Evolutionary conservation across 2,113 vertebrate species (phyloP).

Genomic region (Typhlomys cinereus): DNA sequence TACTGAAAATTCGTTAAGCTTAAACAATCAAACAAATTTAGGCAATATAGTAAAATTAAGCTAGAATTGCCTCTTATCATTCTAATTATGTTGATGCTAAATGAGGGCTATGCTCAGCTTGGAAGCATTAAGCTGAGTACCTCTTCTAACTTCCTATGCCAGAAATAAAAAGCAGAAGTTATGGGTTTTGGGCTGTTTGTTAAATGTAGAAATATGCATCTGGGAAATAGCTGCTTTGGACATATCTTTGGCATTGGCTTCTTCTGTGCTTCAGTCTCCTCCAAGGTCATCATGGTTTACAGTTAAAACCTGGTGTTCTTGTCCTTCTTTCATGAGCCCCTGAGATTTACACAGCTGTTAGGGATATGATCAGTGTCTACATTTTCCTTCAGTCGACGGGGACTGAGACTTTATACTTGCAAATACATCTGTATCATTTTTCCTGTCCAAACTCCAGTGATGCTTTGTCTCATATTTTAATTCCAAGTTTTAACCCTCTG

Average conservation of each 20-base stretch:
- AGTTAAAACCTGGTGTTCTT: conserved; percentile 10
- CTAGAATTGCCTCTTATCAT: conserved; percentile 9
- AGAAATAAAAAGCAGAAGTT: neutral
- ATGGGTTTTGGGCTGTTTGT: neutral
- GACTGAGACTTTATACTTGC: conserved; percentile 7
- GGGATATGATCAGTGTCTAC: conserved; percentile 13
- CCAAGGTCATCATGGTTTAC: neutral
- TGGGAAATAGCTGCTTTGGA: conserved; percentile 14
- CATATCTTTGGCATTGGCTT: neutral
- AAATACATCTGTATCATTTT: conserved; percentile 28
- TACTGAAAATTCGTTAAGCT: neutral
- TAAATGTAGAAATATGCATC: conserved; percentile 12
- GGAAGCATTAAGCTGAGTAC: neutral
- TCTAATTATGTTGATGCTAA: conserved; percentile 1
- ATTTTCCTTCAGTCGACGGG: neutral
- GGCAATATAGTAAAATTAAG: neutral
- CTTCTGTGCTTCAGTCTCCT: neutral
- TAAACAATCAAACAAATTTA: conserved; percentile 8
- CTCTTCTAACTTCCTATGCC: neutral
- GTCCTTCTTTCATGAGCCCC: neutral
- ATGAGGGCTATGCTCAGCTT: neutral
- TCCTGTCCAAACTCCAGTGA: neutral
- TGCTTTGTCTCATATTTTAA: neutral
- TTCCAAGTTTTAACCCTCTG: neutral
- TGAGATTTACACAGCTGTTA: conserved; percentile 43